Evolutionary conservation across 2,888 invertebrate genomes (phyloP), one percentile per base, ranked within the genome.

Genomic region (Agrypnus murinus): DNA sequence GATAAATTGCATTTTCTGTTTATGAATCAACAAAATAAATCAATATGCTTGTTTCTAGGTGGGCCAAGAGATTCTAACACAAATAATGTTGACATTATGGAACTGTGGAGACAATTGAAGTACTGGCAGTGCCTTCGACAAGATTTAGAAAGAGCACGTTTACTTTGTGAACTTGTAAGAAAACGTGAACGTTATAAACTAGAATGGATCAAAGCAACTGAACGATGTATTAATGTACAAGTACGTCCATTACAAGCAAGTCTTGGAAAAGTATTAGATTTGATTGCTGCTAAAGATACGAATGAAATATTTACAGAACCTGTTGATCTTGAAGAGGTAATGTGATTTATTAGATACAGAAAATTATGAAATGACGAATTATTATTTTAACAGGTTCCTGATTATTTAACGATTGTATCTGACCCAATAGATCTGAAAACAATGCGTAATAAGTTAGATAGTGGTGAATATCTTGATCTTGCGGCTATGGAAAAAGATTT

Each of bases 171-270:
- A 85, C 85, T 98, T 75, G 96, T 99, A 2, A 91, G 98, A 64
- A 99, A 99, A 83, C 90, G 99, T 43, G 99, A 99, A 86, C 97
- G 97, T 80, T 88, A 96, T 12, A 99, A 99, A 86, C 91, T 95
- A 64, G 96, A 97, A 81, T 89, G 91, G 78, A 92, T 94, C 0
- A 92, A 93, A 85, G 91, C 92, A 0, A 92, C 91, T 83, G 93
- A 96, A 81, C 92, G 94, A 77, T 93, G 94, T 81, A 87, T 94
- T 72, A 92, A 94, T 85, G 90, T 95, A 80, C 89, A 95, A 82
- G 86, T 98, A 71, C 92, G 93, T 79, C 97, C 98, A 0, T 89
- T 95, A 50, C 92, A 93, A 70, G 92, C 93, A 64, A 92, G 94
- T 73, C 87, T 97, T 76, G 89, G 91, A 75, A 91, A 93, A 75